Base-by-base conservation (phyloP, 2,888 invertebrate species). In the Serripes groenlandicus region DNA sequence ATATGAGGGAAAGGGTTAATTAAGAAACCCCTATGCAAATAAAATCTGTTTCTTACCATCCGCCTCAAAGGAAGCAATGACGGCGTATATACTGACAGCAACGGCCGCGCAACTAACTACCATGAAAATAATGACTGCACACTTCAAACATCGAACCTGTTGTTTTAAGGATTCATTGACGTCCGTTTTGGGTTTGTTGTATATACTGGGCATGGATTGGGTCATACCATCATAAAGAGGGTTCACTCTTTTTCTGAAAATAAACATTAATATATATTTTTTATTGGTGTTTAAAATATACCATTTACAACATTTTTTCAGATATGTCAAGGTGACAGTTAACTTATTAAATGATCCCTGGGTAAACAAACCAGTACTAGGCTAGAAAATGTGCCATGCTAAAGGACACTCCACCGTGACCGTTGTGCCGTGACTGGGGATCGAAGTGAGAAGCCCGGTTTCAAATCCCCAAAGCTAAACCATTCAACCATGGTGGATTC, bases 211-310 rank as follows among this genome's bases (percentile, higher is more conserved):
- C 77, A 82, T 79, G 1, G 86, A 86, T 66, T 82, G 81, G 35
- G 78, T 86, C 83, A 84, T 86, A 7, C 75, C 79, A 70, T 86
- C 86, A 66, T 86, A 86, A 21, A 86, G 80, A 0, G 86, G 86
- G 60, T 86, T 86, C 9, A 86, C 78, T 28, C 86, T 76, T 56
- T 86, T 86, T 60, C 86, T 86, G 80, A n/a, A n/a, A n/a, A n/a
- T n/a, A n/a, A n/a, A n/a, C n/a, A n/a, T n/a, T n/a, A n/a, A 11
- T 42, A 42, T 42, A 42, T 42, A 42, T 42, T 11, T 42, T 15
- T 42, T 7, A 42, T 42, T 11, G 42, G 7, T 42, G 42, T 11
- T 42, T 42, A 42, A n/a, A n/a, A n/a, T n/a, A 42, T 11, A 42
- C 9, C 42, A 42, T 42, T 42, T 42, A 15, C 42, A 42, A 42